Percentiles rank a stretch among this genome's conserved stretches.
Conservation (phyloP, 2,888 invertebrate genomes). For the Cosmia trapezina region DNA sequence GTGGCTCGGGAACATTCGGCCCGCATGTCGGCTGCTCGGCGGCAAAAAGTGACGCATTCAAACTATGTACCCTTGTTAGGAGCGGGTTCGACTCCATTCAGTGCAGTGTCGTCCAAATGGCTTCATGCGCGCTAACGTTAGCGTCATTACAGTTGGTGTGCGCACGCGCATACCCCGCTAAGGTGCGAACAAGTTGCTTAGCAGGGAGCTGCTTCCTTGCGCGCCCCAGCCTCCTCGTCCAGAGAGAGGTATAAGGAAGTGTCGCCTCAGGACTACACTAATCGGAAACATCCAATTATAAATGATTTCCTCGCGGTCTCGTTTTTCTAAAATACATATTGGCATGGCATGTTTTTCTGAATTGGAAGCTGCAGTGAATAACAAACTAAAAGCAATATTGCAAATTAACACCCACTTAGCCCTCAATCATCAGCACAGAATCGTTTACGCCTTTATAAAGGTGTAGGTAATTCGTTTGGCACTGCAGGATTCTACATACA, state of each 20-base stretch:
- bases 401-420: constrained; percentile 18
- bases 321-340: background rate
- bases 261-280: background rate
- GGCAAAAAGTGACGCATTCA: constrained; percentile 78
- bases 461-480: constrained; percentile 39
- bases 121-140: constrained; percentile 57
- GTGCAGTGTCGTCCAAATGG: constrained; percentile 53
- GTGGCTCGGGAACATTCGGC: constrained; percentile 67
- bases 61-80: constrained; percentile 73
- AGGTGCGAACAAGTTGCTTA: constrained; percentile 37
- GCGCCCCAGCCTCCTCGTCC: constrained; percentile 7
- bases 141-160: constrained; percentile 54
- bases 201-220: constrained; percentile 26
- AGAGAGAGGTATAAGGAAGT: constrained; percentile 1
- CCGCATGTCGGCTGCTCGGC: constrained; percentile 24
- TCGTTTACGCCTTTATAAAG: constrained; percentile 12
- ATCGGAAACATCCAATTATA: constrained; percentile 14
- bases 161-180: constrained; percentile 36
- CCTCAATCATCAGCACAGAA: constrained; percentile 12
- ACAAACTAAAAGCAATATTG: background rate
- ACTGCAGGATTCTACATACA: constrained; percentile 44
- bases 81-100: constrained; percentile 50
- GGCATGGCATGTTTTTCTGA: background rate
- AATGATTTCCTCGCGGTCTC: background rate
- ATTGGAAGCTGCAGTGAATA: constrained; percentile 1